Base-by-base conservation (phyloP, 2,113 vertebrate species). In the Sander vitreus region DNA sequence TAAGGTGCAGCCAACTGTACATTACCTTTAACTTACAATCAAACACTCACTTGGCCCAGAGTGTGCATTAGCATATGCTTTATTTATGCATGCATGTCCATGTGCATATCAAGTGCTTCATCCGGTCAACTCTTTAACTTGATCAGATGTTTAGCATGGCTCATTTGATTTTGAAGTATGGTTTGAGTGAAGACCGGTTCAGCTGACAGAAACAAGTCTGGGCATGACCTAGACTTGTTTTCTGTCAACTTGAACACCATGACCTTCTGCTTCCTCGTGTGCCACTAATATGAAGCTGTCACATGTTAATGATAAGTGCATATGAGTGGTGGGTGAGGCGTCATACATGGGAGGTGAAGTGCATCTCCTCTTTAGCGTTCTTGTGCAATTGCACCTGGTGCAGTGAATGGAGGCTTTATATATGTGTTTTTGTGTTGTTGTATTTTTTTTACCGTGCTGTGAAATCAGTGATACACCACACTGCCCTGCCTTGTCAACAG, bases 301-400 rank as follows among this genome's bases (percentile, higher is more conserved):
- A 76, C 57, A 43, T 87, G 71, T 81, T 85, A 76, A 73, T 6
- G 8, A 58, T 76, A 76, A 84, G 68, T 67, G 63, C 78, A 66
- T 25, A 71, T 6, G 60, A 75, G 36, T 51, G 87, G 36, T 51
- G 87, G 78, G 84, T 78, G 89, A 88, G 85, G 79, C 12, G 62
- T 87, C 85, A 84, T 72, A 82, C 89, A 89, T 86, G 87, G 77
- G 83, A 93, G 84, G 74, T 92, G 92, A 93, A 91, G 91, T 90
- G 88, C 65, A 87, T 93, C 85, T 91, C 86, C 91, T 84, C 76
- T 69, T 80, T 59, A 57, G 72, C 23, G 51, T 68, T 50, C 65
- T 73, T 55, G 83, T 50, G 51, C 73, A 39, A 36, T 72, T 62
- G 80, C 88, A 92, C 88, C 89, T 90, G 89, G 60, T 55, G 23